Base-by-base conservation (phyloP, 2,113 vertebrate species). In the Forbesichthys papilliferus region DNA sequence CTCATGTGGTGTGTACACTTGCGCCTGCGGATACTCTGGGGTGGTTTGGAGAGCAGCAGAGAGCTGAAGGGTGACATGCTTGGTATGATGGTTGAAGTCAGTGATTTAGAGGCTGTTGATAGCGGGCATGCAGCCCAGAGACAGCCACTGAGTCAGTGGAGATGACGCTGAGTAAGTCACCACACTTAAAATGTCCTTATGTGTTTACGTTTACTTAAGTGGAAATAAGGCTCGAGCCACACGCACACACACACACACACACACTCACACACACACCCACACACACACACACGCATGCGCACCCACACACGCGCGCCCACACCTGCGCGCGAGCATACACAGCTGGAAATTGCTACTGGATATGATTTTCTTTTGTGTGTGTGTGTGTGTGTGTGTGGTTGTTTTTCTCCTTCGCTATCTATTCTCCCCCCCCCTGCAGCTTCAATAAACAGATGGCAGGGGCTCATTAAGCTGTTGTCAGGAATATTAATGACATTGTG, bases 51-150 rank as follows among this genome's bases (percentile, higher is more conserved):
- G 88, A 84, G 79, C 67, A 80, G 80, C 16, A n/a, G 77, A 70
- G 85, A 73, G 78, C 86, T 71, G 73, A 87, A 88, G 20, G 83
- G 79, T 74, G 75, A 88, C 77, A 81, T 88, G 78, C 90, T 92
- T 92, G 91, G 90, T 92, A 88, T 77, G 69, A 80, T 88, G 86
- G 88, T 84, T 90, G 79, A 85, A 87, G 84, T 74, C 84, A 74
- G 71, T 91, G 91, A 92, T 92, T 92, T 92, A 92, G 82, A 78
- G 89, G 86, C 91, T 92, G 91, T 92, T 91, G 89, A 89, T 91
- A 78, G 86, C 64, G 86, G 89, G 90, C 89, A 89, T 79, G 60
- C 78, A 66, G 89, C 89, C 90, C 86, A 89, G 88, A 71, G 77
- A 73, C 82, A 82, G 87, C 87, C 87, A 88, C 87, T 91, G 90